These are phyloP conservation scores for Drosophila neoperkinsi DNA, from an alignment of 2,888 invertebrate genomes.

Conservation along the genomic window DNA sequence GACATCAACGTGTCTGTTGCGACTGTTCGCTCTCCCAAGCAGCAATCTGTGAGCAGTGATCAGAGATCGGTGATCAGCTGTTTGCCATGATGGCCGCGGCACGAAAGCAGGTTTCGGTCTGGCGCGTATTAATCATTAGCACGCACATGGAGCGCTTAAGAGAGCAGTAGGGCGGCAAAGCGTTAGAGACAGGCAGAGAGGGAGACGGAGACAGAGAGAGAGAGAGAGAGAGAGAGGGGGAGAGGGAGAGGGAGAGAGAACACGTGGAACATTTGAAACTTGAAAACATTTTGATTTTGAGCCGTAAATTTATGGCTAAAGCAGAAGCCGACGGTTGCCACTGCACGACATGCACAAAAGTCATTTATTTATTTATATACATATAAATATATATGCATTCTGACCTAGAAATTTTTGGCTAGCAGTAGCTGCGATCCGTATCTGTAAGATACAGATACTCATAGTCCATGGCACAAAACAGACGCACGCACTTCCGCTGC, in stretches of 20 bases:
- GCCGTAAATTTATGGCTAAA: constrained; percentile 61
- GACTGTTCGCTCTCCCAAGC: background rate
- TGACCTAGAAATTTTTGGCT: constrained; percentile 65
- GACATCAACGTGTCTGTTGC: constrained; percentile 51
- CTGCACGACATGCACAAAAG: constrained; percentile 74
- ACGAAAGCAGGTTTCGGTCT: constrained; percentile 69
- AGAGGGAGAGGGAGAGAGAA: constrained; percentile 3
- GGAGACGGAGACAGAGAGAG: constrained; percentile 1
- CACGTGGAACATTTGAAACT: constrained; percentile 39
- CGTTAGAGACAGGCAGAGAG: constrained; percentile 1
- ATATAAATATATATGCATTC: constrained; percentile 5
- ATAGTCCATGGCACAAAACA: constrained; percentile 14
- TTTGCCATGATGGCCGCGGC: constrained; percentile 76
- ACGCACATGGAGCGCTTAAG: constrained; percentile 22
- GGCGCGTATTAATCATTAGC: constrained; percentile 70
- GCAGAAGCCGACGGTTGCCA: constrained; percentile 64
- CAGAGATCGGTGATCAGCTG: constrained; percentile 64
- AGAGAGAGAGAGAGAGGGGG: background rate
- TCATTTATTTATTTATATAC: constrained; percentile 65
- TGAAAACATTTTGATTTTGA: constrained; percentile 61
- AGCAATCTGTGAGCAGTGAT: background rate
- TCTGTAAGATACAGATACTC: constrained; percentile 64
- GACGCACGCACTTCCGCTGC: constrained; percentile 73
- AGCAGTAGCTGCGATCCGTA: constrained; percentile 69
- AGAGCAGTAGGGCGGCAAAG: constrained; percentile 3